A percentile compares a stretch with the other conserved stretches of the same genome.
Conservation (phyloP, 2,888 invertebrate species). For the Tubulanus polymorphus region DNA sequence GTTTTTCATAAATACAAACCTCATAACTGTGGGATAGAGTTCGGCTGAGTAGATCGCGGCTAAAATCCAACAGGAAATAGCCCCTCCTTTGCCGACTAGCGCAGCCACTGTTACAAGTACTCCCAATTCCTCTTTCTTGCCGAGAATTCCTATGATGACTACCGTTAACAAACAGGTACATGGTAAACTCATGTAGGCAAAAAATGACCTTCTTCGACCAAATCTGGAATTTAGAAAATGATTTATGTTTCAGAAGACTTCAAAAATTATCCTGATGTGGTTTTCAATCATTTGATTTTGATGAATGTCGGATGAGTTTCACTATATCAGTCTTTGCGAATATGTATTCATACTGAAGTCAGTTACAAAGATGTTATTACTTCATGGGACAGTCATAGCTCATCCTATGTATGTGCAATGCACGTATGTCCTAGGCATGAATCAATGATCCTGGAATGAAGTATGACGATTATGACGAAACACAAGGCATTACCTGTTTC, state of each 20-base stretch:
- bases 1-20: background rate
- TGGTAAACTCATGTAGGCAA: background rate
- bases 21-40: background rate
- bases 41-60: background rate
- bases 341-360: no score
- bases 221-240: background rate
- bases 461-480: background rate
- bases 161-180: background rate
- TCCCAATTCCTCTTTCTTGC: background rate
- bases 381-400: no score
- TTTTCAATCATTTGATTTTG: background rate
- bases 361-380: no score
- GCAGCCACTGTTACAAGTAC: background rate
- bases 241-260: background rate
- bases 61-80: background rate
- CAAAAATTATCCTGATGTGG: background rate
- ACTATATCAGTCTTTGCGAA: no score
- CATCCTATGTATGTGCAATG: background rate
- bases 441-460: background rate
- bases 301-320: no score
- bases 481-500: background rate
- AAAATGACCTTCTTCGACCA: background rate
- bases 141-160: background rate
- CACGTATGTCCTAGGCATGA: background rate
- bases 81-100: background rate